Evolutionary conservation across 2,113 vertebrate species (phyloP).

Genomic region (Hydropotes inermis): DNA sequence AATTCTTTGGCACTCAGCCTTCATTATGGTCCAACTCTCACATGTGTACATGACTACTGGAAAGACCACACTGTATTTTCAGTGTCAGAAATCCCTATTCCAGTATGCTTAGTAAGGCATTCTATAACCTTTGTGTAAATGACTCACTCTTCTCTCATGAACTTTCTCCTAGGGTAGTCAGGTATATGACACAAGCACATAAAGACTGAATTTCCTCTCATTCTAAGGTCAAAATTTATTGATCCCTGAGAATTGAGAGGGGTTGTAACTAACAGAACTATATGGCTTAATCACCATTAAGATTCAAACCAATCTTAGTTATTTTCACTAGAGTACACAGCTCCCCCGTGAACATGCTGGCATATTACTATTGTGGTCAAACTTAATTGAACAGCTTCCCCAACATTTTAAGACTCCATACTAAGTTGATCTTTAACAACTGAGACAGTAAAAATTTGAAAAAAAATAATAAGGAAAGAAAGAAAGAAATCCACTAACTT

Average conservation of each 20-base stretch:
- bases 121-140: not conserved
- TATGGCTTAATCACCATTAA: not conserved
- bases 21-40: not conserved
- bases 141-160: not conserved
- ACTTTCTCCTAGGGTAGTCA: not conserved
- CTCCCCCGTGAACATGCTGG: not conserved
- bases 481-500: not conserved
- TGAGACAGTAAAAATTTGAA: not conserved
- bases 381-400: not conserved
- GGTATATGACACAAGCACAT: not conserved
- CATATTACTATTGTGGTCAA: not conserved
- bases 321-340: not conserved
- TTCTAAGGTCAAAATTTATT: not conserved
- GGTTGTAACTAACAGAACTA: not conserved
- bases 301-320: not conserved
- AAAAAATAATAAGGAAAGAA: not conserved
- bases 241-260: not conserved
- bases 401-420: not conserved
- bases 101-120: not conserved
- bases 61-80: not conserved
- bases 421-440: slow-evolving; percentile 3
- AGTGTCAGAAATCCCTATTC: not conserved
- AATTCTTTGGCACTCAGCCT: not conserved
- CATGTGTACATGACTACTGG: not conserved
- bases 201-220: not conserved